These are phyloP conservation scores for Drosophila anceps DNA, from an alignment of 2,888 invertebrate genomes.

Conservation along the genomic window DNA sequence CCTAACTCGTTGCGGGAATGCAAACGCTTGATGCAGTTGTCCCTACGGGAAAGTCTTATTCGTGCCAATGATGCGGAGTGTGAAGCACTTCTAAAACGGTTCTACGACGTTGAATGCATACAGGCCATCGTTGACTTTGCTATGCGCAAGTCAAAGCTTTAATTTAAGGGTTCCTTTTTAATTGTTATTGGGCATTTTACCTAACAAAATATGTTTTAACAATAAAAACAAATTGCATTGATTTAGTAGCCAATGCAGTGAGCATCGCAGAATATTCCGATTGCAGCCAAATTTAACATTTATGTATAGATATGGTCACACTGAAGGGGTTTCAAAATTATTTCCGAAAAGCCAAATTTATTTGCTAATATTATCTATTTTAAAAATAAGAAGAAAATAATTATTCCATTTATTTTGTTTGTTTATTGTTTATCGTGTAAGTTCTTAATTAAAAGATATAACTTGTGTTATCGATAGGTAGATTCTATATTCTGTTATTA, in stretches of 20 bases:
- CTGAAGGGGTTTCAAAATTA: background rate
- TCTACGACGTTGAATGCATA: conserved; percentile 89
- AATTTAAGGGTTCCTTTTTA: conserved; percentile 12
- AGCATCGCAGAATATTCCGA: background rate
- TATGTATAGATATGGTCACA: background rate
- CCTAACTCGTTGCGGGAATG: conserved; percentile 87
- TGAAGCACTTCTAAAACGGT: conserved; percentile 88
- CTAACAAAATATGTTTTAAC: background rate
- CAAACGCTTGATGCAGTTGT: conserved; percentile 89
- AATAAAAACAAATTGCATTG: background rate
- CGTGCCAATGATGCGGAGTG: conserved; percentile 90
- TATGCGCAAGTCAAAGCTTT: conserved; percentile 80
- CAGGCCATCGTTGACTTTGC: conserved; percentile 85
- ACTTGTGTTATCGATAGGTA: conserved; percentile 12
- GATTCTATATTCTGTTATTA: background rate
- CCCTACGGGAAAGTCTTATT: conserved; percentile 88
- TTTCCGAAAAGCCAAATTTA: background rate
- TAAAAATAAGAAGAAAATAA: background rate
- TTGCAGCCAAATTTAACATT: background rate
- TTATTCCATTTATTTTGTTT: background rate
- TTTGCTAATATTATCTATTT: background rate
- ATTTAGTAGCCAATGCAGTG: background rate
- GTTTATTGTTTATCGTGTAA: too few relatives aligned
- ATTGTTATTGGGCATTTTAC: background rate
- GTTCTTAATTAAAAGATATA: background rate